phyloP scores from a whole-genome alignment of 2,113 vertebrate genomes.

The Ceuthmochares aereus region DNA sequence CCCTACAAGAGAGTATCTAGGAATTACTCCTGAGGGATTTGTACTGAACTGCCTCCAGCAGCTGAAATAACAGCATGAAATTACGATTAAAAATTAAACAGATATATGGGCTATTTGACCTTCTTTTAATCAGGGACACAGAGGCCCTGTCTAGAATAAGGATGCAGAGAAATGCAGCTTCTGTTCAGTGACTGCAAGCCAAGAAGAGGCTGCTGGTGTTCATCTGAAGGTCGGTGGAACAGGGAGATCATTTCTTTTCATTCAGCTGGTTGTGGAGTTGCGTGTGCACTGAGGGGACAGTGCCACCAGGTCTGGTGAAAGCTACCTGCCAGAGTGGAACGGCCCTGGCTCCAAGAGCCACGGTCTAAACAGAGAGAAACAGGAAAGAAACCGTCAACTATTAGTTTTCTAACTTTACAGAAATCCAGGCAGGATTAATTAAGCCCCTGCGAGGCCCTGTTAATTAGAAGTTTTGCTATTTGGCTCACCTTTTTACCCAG shows the following conservation, averaged over 20 bases:
- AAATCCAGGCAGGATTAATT: not conserved
- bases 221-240: not conserved
- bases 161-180: not conserved
- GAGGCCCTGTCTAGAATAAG: not conserved
- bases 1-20: slow-evolving; percentile 27
- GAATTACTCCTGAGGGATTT: slow-evolving; percentile 46
- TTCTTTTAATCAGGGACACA: slow-evolving; percentile 22
- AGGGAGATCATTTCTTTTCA: not conserved
- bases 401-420: not conserved
- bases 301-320: not conserved
- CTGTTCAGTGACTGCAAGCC: not conserved
- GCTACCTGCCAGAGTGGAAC: rapidly evolving
- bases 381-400: not conserved
- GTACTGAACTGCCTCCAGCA: slow-evolving; percentile 1
- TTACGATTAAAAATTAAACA: slow-evolving; percentile 62
- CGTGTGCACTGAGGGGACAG: not conserved
- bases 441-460: not conserved
- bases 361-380: not conserved
- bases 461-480: not conserved
- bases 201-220: not conserved
- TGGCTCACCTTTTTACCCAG: not conserved
- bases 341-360: not conserved
- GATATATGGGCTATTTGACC: slow-evolving; percentile 58
- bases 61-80: slow-evolving; percentile 70
- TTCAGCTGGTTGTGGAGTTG: rapidly evolving